These are phyloP conservation scores for Drosophila takahashii DNA, from an alignment of 1,140 invertebrate genomes.

Conservation along the genomic window DNA sequence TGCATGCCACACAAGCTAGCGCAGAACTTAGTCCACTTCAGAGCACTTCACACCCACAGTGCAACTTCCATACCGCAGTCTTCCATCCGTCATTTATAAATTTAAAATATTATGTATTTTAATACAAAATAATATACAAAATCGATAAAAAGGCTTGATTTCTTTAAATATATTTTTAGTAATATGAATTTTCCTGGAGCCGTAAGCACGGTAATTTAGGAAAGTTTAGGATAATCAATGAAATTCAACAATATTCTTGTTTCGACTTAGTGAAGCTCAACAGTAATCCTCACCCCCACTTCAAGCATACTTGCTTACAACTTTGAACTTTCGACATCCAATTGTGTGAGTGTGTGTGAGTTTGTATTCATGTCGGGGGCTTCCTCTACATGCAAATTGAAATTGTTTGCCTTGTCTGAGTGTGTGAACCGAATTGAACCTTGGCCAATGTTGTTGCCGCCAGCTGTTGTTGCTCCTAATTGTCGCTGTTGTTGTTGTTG, in stretches of 20 bases:
- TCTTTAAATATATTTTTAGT: too few relatives aligned
- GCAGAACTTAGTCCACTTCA: constrained; percentile 17
- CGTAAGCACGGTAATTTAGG: too few relatives aligned
- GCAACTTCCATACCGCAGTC: neutral
- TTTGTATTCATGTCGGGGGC: constrained; percentile 35
- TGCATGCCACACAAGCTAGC: constrained; percentile 35
- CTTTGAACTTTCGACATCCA: constrained; percentile 49
- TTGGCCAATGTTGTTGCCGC: constrained; percentile 56
- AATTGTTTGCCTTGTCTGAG: constrained; percentile 79
- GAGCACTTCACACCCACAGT: constrained; percentile 20
- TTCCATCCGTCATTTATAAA: too few relatives aligned
- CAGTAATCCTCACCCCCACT: neutral
- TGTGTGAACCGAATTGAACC: constrained; percentile 62
- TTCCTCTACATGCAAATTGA: constrained; percentile 78
- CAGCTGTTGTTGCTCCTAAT: constrained; percentile 52
- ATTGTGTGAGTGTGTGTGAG: constrained; percentile 2
- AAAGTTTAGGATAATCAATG: neutral
- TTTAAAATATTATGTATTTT: too few relatives aligned
- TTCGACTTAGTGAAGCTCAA: neutral
- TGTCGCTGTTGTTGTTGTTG: constrained; percentile 26
- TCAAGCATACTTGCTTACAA: constrained; percentile 28
- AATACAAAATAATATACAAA: too few relatives aligned
- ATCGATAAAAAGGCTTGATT: too few relatives aligned
- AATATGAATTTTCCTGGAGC: too few relatives aligned
- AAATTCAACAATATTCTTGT: neutral